Conservation (phyloP, 2,113 vertebrate genomes). For the Chamaetylas fuelleborni region DNA sequence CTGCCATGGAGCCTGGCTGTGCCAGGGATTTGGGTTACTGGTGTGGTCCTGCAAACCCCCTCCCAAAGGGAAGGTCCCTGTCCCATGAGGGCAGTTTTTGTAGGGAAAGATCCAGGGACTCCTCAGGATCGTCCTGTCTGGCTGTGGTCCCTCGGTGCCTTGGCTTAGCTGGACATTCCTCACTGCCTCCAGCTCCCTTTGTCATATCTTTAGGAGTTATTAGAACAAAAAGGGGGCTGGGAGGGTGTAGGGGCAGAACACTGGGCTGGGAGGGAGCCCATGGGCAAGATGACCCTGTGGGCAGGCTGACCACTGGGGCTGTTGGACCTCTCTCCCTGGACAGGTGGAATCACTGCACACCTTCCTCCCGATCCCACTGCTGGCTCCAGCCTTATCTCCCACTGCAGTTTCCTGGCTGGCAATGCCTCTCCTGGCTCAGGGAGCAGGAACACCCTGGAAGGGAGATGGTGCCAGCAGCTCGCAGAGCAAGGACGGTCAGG, state of each 20-base stretch:
- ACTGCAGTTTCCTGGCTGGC: neutral
- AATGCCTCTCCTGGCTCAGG: neutral
- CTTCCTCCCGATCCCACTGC: rapidly evolving
- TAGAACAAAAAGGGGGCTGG: rapidly evolving
- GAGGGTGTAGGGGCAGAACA: neutral
- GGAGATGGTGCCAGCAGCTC: neutral
- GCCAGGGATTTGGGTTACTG: neutral
- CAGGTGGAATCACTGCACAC: neutral
- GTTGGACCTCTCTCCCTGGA: neutral
- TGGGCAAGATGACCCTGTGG: neutral
- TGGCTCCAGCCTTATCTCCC: neutral
- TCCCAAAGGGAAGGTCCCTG: neutral
- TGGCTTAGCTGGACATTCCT: neutral
- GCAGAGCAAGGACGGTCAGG: rapidly evolving
- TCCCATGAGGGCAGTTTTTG: neutral
- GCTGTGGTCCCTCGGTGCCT: neutral
- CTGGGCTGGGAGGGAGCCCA: neutral
- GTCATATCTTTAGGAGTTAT: neutral
- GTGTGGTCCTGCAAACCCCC: neutral
- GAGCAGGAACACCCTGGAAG: neutral
- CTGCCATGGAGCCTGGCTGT: neutral
- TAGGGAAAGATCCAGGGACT: neutral
- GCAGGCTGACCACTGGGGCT: neutral
- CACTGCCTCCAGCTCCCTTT: neutral
- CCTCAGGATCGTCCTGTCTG: neutral